These are phyloP conservation scores for Puma concolor DNA, from an alignment of 2,113 vertebrate genomes.

Conservation along the genomic window DNA sequence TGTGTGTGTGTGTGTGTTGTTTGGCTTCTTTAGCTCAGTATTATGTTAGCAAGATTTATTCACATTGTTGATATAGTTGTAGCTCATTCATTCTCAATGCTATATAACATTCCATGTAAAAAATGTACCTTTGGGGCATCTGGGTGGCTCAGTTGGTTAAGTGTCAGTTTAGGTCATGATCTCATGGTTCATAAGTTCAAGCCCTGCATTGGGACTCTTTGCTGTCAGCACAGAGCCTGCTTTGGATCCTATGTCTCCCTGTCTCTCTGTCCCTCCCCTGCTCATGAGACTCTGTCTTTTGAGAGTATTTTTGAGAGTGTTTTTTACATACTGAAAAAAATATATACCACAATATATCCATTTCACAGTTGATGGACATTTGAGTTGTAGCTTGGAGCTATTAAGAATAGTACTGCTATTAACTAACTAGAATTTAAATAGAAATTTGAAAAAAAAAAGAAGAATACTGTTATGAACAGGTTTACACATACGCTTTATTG, in stretches of 20 bases:
- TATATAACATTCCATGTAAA: neutral
- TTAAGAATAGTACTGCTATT: neutral
- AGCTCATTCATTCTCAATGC: neutral
- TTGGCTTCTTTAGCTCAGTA: neutral
- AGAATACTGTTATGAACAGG: neutral
- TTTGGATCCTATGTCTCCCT: no score
- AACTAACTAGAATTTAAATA: neutral
- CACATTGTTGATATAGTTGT: neutral
- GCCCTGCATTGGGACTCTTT: no score
- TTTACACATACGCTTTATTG: neutral
- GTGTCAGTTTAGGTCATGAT: no score
- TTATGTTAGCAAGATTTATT: neutral
- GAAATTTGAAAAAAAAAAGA: no score
- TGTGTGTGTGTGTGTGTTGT: no score
- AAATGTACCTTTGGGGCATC: neutral
- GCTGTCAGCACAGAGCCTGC: no score
- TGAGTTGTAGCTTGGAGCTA: neutral
- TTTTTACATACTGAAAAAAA: neutral
- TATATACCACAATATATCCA: neutral
- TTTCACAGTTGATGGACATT: neutral
- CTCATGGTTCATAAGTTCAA: no score
- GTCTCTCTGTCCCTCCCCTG: no score
- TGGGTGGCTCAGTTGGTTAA: no score
- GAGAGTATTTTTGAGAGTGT: no score
- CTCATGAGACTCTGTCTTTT: no score